Evolutionary conservation across 2,888 invertebrate genomes (phyloP), one percentile per base, ranked within the genome.

Genomic region (Tetropium fuscum): DNA sequence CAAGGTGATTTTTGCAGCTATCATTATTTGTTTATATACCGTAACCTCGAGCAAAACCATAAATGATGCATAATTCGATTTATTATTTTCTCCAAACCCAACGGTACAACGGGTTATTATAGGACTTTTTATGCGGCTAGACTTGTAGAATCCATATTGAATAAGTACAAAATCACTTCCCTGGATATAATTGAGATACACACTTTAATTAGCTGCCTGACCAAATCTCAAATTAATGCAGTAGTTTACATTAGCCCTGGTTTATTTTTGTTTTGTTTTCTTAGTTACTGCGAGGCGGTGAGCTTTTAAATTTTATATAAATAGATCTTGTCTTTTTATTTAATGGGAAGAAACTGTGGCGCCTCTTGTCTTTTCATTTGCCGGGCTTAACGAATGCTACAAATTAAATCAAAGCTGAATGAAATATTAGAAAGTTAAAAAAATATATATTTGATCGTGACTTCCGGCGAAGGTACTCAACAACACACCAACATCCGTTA

Each of bases 361-460:
- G 16, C 27, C 44, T 44, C 27, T 10, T 22, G n/a, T 10, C n/a
- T 5, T 3, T 27, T 27, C 6, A 25, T 44, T 41, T 41, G 16
- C 25, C 15, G 30, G 2, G n/a, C 8, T 15, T 11, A 16, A 44
- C 16, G 44, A 25, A 51, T 27, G 40, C 25, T 18, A 51, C 40
- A 51, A 22, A 51, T 51, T 51, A 51, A 51, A 38, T 58, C 47
- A 61, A 40, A 60, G 58, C 47, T 63, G 60, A 61, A 64, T 57
- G 63, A 63, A 66, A 66, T 63, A 63, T 65, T 64, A 55, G 58
- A 63, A 64, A 64, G 60, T 60, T 45, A 53, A 58, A 60, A 66
- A 67, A 66, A 67, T 56, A 62, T 53, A 58, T 70, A 54, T 66
- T 61, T 61, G 64, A 66, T 70, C 68, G 70, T 70, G 68, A 70